These are phyloP conservation scores for Atta colombica DNA, from an alignment of 1,140 invertebrate genomes.

Conservation along the genomic window DNA sequence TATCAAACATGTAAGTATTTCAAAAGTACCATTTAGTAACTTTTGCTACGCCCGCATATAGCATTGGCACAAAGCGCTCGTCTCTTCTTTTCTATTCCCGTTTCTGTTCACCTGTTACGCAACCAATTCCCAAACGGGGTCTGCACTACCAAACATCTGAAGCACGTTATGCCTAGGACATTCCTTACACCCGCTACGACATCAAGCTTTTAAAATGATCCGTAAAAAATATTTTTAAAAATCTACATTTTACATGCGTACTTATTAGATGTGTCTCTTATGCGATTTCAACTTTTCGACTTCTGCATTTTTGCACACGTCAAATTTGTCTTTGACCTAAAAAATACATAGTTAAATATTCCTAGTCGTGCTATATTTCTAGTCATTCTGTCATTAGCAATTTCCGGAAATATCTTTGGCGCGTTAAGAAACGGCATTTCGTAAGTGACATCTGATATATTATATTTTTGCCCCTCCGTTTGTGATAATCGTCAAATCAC, in stretches of 20 bases:
- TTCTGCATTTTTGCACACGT: background rate
- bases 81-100: slow-evolving; percentile 79
- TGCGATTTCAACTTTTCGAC: background rate
- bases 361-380: background rate
- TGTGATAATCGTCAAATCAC: slow-evolving; percentile 1
- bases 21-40: slow-evolving; percentile 29
- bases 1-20: background rate
- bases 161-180: slow-evolving; percentile 78
- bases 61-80: slow-evolving; percentile 77
- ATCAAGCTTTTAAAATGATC: slow-evolving; percentile 48
- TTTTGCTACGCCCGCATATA: slow-evolving; percentile 72
- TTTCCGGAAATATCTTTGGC: slow-evolving; percentile 16
- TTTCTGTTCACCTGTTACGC: slow-evolving; percentile 79
- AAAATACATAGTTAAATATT: slow-evolving; percentile 28
- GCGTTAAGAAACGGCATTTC: background rate
- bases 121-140: slow-evolving; percentile 79
- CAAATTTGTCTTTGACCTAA: slow-evolving; percentile 54
- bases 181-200: slow-evolving; percentile 76
- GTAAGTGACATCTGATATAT: background rate
- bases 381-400: slow-evolving; percentile 3
- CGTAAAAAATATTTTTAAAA: slow-evolving; percentile 35
- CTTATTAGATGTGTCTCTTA: no score
- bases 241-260: background rate
- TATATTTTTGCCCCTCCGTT: slow-evolving; percentile 13
- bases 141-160: slow-evolving; percentile 82